Base-by-base conservation (phyloP, 2,888 invertebrate species). In the Epiblema foenella region DNA sequence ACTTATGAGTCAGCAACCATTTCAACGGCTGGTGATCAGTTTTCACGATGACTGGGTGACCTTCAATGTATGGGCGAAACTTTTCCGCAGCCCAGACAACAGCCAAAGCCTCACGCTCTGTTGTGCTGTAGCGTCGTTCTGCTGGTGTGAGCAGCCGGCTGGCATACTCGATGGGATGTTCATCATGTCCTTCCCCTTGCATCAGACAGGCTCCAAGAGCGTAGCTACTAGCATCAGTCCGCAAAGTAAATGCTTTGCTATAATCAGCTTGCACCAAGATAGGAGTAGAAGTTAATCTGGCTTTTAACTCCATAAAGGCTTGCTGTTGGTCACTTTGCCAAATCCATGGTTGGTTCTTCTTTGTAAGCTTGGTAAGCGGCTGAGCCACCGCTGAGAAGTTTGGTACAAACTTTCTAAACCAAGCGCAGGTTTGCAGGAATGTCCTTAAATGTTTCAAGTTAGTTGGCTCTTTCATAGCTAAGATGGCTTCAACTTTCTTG, bases 21-120 rank as follows among this genome's bases (percentile, higher is more conserved):
- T 39, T 42, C 24, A 60, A 76, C 0, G 89, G 86, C 73, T 83
- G 82, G 73, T 89, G 89, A 75, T 89, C 89, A 0, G 83, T 85
- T 15, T 78, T 73, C 0, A 90, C 75, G 0, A 75, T 75, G 87
- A 65, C 1, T 79, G 81, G 87, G 86, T 89, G 20, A 86, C 69
- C 5, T 81, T 84, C 12, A 89, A 74, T 62, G 88, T 69, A 39
- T 81, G 84, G 56, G 1, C 73, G 56, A 8, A 63, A 67, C 24
- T 63, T 66, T 9, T 66, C 64, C 17, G 62, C 69, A 0, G 49
- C 62, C 63, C 69, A 69, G 12, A 69, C 46, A 1, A 69, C 57
- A 24, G 63, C 63, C 2, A 69, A 33, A 0, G 63, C 62, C 17
- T 89, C 89, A 24, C 81, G 77, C 64, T 89, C 86, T 0, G 83